These are phyloP conservation scores for Dryococelus australis DNA, from an alignment of 2,888 invertebrate species.

Conservation along the genomic window DNA sequence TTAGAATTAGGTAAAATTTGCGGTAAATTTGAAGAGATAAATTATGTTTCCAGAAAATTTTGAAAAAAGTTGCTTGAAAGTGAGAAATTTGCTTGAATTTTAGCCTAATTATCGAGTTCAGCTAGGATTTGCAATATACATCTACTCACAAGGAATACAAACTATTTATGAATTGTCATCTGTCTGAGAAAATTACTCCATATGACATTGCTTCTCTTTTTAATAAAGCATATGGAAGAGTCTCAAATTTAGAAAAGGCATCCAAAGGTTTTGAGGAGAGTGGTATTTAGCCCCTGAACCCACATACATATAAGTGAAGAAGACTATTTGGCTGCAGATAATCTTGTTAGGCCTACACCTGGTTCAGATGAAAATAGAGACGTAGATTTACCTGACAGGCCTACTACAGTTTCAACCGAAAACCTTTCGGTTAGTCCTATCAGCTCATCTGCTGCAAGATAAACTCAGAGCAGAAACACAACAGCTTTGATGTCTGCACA, in stretches of 20 bases:
- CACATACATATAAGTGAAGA: conserved; percentile 4
- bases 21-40: too few relatives aligned
- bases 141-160: too few relatives aligned
- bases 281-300: background rate
- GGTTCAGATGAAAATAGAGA: background rate
- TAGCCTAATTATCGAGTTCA: too few relatives aligned
- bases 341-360: background rate
- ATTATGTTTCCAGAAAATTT: too few relatives aligned
- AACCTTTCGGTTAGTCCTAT: background rate
- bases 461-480: background rate
- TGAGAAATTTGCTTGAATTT: too few relatives aligned
- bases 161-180: too few relatives aligned
- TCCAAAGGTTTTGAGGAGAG: background rate
- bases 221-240: conserved; percentile 28
- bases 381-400: background rate
- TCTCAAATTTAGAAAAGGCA: conserved; percentile 32
- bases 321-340: background rate
- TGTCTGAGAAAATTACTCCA: too few relatives aligned
- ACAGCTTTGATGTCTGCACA: background rate
- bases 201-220: too few relatives aligned
- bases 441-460: background rate
- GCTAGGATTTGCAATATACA: too few relatives aligned
- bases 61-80: too few relatives aligned
- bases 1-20: too few relatives aligned
- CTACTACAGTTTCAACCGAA: background rate